Evolutionary conservation across 2,797 vertebrate species (phyloP).

Genomic region (Hydrolagus colliei): DNA sequence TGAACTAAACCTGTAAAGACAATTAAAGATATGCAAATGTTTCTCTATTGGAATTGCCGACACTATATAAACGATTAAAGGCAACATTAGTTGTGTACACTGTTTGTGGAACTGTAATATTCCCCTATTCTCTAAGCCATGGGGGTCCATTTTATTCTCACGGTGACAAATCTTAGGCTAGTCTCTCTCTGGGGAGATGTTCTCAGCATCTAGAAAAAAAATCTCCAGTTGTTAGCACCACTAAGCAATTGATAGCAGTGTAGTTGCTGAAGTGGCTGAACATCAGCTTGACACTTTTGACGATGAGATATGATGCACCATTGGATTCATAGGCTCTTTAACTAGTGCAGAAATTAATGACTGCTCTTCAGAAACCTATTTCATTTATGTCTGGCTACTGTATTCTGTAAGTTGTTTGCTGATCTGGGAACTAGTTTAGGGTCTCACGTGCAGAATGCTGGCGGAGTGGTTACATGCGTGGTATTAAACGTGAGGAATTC

Average conservation of each 20-base stretch:
- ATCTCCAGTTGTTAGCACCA: not conserved
- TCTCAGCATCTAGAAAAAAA: no score
- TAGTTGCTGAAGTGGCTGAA: not conserved
- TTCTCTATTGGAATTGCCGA: not conserved
- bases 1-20: not conserved
- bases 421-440: no score
- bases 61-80: not conserved
- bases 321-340: not conserved
- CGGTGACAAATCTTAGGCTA: not conserved
- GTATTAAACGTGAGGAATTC: not conserved
- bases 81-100: not conserved
- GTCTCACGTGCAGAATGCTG: no score
- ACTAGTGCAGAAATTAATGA: not conserved
- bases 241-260: not conserved
- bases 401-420: not conserved
- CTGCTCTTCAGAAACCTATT: not conserved
- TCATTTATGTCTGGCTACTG: not conserved
- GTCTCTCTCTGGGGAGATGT: no score
- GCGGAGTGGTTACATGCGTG: not conserved
- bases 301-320: not conserved
- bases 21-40: not conserved
- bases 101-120: not conserved
- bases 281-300: not conserved
- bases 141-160: not conserved
- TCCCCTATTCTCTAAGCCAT: not conserved